Conservation (phyloP, 2,113 vertebrate species). For the Elachura formosa region DNA sequence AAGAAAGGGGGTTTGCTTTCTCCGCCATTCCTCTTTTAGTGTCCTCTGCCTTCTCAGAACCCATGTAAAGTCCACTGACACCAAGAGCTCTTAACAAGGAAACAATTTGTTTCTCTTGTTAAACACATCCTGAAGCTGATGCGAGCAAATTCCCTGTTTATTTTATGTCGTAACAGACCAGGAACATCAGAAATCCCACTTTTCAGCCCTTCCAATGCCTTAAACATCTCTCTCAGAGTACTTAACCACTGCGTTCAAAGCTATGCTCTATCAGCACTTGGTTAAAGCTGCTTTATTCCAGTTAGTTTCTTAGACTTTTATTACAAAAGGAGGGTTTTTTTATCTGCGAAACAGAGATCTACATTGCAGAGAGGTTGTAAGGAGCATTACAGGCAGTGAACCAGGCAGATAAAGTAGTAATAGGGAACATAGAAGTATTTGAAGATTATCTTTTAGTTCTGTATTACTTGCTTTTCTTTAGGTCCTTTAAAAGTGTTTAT, state of each 20-base stretch:
- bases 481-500: conserved; percentile 24
- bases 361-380: not conserved
- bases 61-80: rapidly evolving
- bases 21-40: not conserved
- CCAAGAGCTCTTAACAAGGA: too few species aligned
- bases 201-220: not conserved
- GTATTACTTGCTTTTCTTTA: not conserved
- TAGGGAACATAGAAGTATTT: not conserved
- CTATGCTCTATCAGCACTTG: not conserved
- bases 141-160: not conserved
- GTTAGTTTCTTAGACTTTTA: not conserved
- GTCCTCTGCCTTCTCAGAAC: not conserved
- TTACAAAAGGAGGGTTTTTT: not conserved
- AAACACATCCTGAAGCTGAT: not conserved
- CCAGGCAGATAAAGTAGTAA: not conserved
- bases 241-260: not conserved
- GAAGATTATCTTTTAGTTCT: conserved; percentile 30
- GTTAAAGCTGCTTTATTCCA: not conserved
- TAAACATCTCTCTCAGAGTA: not conserved
- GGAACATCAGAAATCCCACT: not conserved
- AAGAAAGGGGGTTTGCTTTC: not conserved
- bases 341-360: not conserved
- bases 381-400: not conserved
- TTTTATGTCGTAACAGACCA: not conserved
- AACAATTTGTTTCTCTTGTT: too few species aligned